These are phyloP conservation scores for Pantala flavescens DNA, from an alignment of 1,140 invertebrate species.

Conservation along the genomic window DNA sequence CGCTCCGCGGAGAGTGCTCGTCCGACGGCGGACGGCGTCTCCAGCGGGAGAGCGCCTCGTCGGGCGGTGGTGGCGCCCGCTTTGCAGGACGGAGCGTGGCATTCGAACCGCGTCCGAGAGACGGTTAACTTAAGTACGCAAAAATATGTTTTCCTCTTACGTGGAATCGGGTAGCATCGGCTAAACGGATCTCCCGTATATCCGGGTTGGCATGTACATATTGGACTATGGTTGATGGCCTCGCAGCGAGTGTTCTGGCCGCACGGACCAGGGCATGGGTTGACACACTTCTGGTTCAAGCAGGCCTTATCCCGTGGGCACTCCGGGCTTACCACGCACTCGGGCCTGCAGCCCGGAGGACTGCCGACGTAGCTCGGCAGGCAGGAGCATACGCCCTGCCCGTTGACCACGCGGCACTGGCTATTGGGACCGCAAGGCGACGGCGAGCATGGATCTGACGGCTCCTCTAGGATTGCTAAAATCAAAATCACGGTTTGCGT, in stretches of 20 bases:
- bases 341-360: constrained; percentile 42
- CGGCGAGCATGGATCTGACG: constrained; percentile 40
- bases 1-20: background rate
- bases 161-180: constrained; percentile 37
- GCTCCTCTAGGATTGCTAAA: constrained; percentile 25
- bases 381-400: constrained; percentile 41
- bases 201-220: constrained; percentile 41
- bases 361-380: constrained; percentile 38
- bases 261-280: constrained; percentile 43
- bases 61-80: no score
- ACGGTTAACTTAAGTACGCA: background rate
- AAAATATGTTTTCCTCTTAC: constrained; percentile 12
- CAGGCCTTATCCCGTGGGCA: constrained; percentile 39
- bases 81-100: no score
- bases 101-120: background rate
- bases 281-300: constrained; percentile 39
- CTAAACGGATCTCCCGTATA: constrained; percentile 47
- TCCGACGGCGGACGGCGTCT: background rate
- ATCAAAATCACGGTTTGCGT: constrained; percentile 18
- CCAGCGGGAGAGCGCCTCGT: background rate
- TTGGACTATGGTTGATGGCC: constrained; percentile 45
- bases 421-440: constrained; percentile 45
- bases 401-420: constrained; percentile 38
- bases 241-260: constrained; percentile 39
- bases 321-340: constrained; percentile 39